Evolutionary conservation across 2,797 vertebrate species (phyloP), one percentile per base, ranked within the genome.

Genomic region (Sphenopsis melanotis): DNA sequence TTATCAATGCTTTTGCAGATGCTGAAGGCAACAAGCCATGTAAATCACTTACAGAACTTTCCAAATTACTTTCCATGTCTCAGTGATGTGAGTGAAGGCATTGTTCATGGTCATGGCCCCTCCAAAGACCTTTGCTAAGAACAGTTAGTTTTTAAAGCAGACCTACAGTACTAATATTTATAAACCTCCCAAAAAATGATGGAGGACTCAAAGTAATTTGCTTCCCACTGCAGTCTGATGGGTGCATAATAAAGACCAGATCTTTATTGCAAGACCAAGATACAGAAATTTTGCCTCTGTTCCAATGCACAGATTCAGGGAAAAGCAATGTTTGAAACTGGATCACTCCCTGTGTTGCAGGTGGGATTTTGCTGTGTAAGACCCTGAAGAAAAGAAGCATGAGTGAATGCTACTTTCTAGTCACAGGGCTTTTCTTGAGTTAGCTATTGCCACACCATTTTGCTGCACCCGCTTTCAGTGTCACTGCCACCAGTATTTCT

Each of bases 1-100:
- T 92, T 92, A 89, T 85, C 95, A 86, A 49, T 4, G 32, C 18
- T 60, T 93, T 81, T 92, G 79, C 87, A 96, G 79, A 93, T 88
- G 76, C 50, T 78, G 50, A 65, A 90, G 57, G 83, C 71, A 94
- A 30, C 57, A 91, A 91, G 29, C 79, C 76, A 34, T 72, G 42
- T 93, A 52, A 88, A 18, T 83, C 69, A 65, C 39, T 93, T 50
- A 44, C 20, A 83, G 41, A 91, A 81, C 19, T 88, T 94, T 88
- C 61, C 20, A 93, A 75, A 71, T 52, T 36, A 3, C 34, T 72
- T 87, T 78, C 65, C 24, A 23, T 26, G 61, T 91, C 47, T 93
- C 47, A 49, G 59, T 84, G 59, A 50, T 24, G 65, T 61, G 30
- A 79, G 8, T 29, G 29, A 75, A 74, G 78, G 15, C 30, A 57